phyloP scores from a whole-genome alignment of 2,113 vertebrate species.

The Caracal caracal region DNA sequence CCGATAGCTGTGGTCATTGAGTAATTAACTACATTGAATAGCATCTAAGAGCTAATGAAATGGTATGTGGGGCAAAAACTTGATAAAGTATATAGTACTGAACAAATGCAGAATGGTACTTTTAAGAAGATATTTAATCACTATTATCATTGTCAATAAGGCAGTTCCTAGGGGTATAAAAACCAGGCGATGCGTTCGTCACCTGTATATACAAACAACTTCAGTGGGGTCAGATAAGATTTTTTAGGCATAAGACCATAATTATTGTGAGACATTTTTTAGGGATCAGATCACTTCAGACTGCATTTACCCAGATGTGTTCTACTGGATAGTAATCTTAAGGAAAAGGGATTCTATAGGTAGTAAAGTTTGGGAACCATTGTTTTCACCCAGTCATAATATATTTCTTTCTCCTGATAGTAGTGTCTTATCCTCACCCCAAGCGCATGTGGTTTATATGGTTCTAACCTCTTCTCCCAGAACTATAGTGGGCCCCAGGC shows the following conservation, averaged over 20 bases:
- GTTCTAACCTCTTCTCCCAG: neutral
- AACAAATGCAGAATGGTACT: neutral
- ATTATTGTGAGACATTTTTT: neutral
- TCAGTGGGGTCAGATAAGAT: neutral
- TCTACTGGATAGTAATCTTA: neutral
- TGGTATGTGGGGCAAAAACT: neutral
- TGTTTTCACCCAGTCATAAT: neutral
- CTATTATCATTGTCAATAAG: neutral
- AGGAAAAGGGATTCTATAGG: neutral
- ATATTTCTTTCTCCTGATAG: slow-evolving; percentile 28
- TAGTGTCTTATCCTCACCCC: neutral
- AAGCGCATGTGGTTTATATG: neutral
- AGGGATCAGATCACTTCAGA: neutral
- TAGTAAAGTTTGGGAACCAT: neutral
- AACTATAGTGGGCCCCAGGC: neutral
- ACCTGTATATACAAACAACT: neutral
- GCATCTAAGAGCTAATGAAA: slow-evolving; percentile 34
- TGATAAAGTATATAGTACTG: neutral
- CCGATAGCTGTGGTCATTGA: neutral
- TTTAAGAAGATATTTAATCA: slow-evolving; percentile 20
- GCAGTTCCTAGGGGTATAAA: neutral
- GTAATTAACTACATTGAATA: neutral
- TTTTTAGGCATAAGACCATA: neutral
- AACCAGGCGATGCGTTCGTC: neutral
- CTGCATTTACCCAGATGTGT: neutral